phyloP scores from a whole-genome alignment of 2,888 invertebrate species.

The Zele albiditarsus region DNA sequence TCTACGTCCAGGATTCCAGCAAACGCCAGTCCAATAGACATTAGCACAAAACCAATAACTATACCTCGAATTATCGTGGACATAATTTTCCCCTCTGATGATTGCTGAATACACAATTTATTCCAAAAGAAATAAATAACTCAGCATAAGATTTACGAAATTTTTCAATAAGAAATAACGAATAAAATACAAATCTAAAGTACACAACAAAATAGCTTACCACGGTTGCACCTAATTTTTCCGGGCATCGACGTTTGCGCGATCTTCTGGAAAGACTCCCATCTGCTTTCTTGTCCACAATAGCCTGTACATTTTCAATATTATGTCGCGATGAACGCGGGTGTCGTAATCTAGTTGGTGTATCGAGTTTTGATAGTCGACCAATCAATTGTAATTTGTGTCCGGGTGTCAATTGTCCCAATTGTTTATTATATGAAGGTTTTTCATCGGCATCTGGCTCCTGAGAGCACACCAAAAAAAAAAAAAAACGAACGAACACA shows the following conservation, averaged over 20 bases:
- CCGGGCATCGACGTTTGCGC: constrained; percentile 78
- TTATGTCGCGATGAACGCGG: constrained; percentile 63
- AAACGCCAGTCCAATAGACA: constrained; percentile 63
- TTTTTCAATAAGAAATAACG: no score
- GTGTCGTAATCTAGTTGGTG: constrained; percentile 59
- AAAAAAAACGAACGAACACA: constrained; percentile 22
- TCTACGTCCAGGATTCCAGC: constrained; percentile 58
- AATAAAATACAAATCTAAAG: not conserved
- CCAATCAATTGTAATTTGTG: constrained; percentile 66
- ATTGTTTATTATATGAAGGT: constrained; percentile 63
- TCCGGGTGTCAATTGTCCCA: constrained; percentile 65
- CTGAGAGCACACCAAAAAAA: constrained; percentile 49
- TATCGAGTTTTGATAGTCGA: constrained; percentile 65
- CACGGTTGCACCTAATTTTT: constrained; percentile 77
- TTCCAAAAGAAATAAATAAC: not conserved
- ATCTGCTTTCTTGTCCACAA: constrained; percentile 70
- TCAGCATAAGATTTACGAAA: no score
- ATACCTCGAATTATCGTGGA: constrained; percentile 64
- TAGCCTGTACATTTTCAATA: constrained; percentile 65
- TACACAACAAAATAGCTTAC: constrained; percentile 72
- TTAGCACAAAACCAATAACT: constrained; percentile 59
- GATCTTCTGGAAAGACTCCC: constrained; percentile 72
- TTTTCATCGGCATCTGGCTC: constrained; percentile 68
- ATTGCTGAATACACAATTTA: constrained; percentile 58
- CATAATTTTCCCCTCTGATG: constrained; percentile 62